Conservation (phyloP, 2,888 invertebrate species). For the Erpobdella octoculata region DNA sequence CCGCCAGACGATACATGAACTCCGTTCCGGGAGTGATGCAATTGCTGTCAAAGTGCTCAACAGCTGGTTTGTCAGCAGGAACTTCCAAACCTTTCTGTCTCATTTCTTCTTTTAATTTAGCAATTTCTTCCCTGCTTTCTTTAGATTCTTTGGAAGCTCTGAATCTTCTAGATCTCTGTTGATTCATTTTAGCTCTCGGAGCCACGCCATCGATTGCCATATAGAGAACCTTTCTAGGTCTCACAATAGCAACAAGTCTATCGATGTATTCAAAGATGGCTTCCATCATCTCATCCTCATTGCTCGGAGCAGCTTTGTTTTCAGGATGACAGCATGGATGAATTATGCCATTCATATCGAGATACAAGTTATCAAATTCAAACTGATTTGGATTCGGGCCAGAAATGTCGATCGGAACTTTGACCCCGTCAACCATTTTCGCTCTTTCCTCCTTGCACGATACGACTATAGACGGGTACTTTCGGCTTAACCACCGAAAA, state of each 20-base stretch:
- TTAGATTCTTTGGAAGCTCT: conserved; percentile 84
- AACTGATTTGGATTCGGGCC: conserved; percentile 81
- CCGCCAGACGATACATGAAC: conserved; percentile 81
- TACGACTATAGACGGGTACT: conserved; percentile 91
- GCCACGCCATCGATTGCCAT: conserved; percentile 99
- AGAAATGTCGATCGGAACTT: conserved; percentile 54
- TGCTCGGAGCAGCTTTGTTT: conserved; percentile 85
- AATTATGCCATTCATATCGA: conserved; percentile 99
- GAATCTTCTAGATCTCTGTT: conserved; percentile 90
- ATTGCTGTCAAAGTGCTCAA: conserved; percentile 93
- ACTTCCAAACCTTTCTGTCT: conserved; percentile 46
- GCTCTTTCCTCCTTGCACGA: conserved; percentile 88
- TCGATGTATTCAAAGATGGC: conserved; percentile 98
- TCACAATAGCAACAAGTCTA: conserved; percentile 79
- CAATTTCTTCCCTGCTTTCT: conserved; percentile 64
- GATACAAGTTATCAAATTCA: conserved; percentile 87
- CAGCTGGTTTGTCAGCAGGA: conserved; percentile 69
- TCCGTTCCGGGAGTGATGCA: conserved; percentile 99
- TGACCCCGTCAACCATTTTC: conserved; percentile 68
- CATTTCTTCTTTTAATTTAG: conserved; percentile 54
- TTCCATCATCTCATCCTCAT: conserved; percentile 99
- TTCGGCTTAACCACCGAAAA: conserved; percentile 92
- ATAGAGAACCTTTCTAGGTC: conserved; percentile 80
- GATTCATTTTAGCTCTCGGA: conserved; percentile 98
- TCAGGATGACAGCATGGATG: conserved; percentile 99